phyloP scores from a whole-genome alignment of 2,797 vertebrate species.

The Enteromius afrohamiltoni region DNA sequence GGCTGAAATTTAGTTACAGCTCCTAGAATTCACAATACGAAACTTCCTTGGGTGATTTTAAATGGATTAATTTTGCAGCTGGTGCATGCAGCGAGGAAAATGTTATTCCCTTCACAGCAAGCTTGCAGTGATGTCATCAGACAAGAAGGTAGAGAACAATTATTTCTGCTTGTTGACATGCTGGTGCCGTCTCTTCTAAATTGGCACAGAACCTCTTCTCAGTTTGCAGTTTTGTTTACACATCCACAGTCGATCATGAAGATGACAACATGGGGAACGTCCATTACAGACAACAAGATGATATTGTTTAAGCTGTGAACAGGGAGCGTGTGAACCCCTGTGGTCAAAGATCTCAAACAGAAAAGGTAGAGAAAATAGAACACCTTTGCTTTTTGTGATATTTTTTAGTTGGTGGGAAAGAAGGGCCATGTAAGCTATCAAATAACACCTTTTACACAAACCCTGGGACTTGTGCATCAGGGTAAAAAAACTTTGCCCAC shows the following conservation, averaged over 20 bases:
- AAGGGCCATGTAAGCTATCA: neutral
- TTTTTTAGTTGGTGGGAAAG: neutral
- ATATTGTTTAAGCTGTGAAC: constrained; percentile 22
- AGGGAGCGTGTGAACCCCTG: neutral
- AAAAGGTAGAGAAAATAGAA: constrained; percentile 21
- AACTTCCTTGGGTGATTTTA: constrained; percentile 33
- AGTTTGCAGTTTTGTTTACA: constrained; percentile 29
- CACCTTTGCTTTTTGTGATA: constrained; percentile 1
- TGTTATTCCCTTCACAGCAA: constrained; percentile 21
- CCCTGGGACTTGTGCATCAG: neutral
- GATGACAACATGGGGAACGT: neutral
- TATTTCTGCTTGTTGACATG: constrained; percentile 30
- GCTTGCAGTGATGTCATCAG: constrained; percentile 41
- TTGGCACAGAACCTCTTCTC: constrained; percentile 6
- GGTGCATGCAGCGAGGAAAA: constrained; percentile 24
- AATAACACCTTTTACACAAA: neutral
- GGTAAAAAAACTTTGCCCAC: neutral
- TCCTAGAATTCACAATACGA: constrained; percentile 28
- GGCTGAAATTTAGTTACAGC: constrained; percentile 30
- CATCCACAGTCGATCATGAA: constrained; percentile 12
- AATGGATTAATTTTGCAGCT: constrained; percentile 50
- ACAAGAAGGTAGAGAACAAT: constrained; percentile 12
- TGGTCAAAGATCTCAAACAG: neutral
- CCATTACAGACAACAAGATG: constrained; percentile 26
- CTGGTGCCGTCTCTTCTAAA: constrained; percentile 17